Percentiles rank a stretch among this genome's conserved stretches.
Conservation (phyloP, 2,888 invertebrate genomes). For the Spilosoma lubricipeda region DNA sequence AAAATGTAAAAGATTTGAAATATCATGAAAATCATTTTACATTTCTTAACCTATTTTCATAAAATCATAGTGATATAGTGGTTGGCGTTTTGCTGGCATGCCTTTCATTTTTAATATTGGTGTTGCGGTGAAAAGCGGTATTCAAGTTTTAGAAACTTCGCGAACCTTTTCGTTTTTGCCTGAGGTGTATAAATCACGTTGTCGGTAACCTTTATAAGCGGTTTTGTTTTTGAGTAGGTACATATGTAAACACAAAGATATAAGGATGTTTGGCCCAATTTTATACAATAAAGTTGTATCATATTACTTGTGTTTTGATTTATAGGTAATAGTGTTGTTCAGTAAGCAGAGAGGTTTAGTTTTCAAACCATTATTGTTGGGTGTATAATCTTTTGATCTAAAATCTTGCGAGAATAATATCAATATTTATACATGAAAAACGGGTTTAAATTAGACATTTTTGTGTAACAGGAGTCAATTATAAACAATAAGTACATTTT, state of each 20-base stretch:
- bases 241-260: neutral
- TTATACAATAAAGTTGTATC: neutral
- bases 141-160: slow-evolving; percentile 53
- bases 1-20: slow-evolving; percentile 32
- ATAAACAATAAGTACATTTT: too few relatives aligned
- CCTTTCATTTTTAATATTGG: slow-evolving; percentile 65
- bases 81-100: slow-evolving; percentile 51
- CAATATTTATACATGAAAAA: too few relatives aligned
- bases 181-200: slow-evolving; percentile 23
- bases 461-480: too few relatives aligned
- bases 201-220: slow-evolving; percentile 18
- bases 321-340: neutral
- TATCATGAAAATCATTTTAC: slow-evolving; percentile 41
- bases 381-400: neutral
- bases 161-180: slow-evolving; percentile 23
- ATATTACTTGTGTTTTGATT: neutral
- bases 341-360: neutral
- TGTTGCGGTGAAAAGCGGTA: slow-evolving; percentile 56
- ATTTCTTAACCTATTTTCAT: slow-evolving; percentile 46
- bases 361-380: neutral
- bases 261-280: neutral
- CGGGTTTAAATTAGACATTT: too few relatives aligned
- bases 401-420: too few relatives aligned
- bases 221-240: slow-evolving; percentile 31
- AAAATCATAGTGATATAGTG: slow-evolving; percentile 48